Evolutionary conservation across 2,797 vertebrate genomes (phyloP), one percentile per base, ranked within the genome.

Genomic region (Lepilemur septentrionalis): DNA sequence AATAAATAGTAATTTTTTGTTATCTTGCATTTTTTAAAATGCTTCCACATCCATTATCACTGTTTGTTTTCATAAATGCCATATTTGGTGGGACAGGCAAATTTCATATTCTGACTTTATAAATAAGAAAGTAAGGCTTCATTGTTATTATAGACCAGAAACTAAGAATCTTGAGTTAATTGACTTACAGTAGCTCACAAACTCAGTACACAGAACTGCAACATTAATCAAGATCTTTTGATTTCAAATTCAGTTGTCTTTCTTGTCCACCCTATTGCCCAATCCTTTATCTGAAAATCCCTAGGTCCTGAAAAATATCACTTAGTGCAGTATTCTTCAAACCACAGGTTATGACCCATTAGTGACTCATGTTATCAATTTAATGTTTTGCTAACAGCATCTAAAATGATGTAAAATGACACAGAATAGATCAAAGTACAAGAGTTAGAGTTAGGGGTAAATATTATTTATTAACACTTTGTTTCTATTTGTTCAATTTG

Each of bases 51-150:
- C 11, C 25, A 43, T 57, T 46, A 38, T 83, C n/a, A 73, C 35
- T 59, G 1, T 78, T 76, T 69, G 52, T 92, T 86, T 91, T 81
- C 38, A 72, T 38, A 67, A 85, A 69, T 76, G 20, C 0, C 22
- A 23, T 73, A 76, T 86, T 89, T 72, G 2, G 2, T 81, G 11
- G 30, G 15, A 69, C 3, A 86, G 23, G 22, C 0, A 76, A 38
- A 61, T 79, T 86, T 93, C 76, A 72, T n/a, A 83, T 91, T 97
- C 9, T 88, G 11, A 63, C 82, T 92, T 41, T n/a, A 35, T 82
- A n/a, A 30, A 35, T 78, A 17, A 79, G 41, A 75, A 93, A 75
- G 3, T 10, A 14, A 46, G 11, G 2, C 23, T 43, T 41, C 14
- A 30, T 14, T 85, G 28, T 80, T 83, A 32, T 88, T 59, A 61